Percentiles rank a stretch among this genome's conserved stretches.
These are phyloP conservation scores for Dicyrtoma fusca DNA, from an alignment of 2,888 invertebrate species.

Conservation along the genomic window DNA sequence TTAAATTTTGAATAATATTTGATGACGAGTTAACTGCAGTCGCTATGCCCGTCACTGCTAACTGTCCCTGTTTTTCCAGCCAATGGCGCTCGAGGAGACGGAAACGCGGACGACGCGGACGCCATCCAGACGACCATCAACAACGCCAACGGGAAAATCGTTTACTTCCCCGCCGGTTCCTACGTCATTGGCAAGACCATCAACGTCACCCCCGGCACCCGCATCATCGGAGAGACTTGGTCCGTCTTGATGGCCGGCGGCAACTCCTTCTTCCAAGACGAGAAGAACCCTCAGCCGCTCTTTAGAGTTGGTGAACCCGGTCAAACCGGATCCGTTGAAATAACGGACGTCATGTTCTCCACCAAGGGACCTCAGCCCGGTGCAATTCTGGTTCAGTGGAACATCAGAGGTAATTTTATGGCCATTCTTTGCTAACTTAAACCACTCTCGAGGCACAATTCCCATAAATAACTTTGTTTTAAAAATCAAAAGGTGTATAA, in stretches of 20 bases:
- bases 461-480: too few relatives aligned
- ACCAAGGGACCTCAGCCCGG: constrained; percentile 49
- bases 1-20: too few relatives aligned
- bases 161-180: constrained; percentile 49
- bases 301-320: constrained; percentile 48
- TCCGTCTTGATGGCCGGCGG: constrained; percentile 50
- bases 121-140: constrained; percentile 49
- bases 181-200: constrained; percentile 49
- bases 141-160: constrained; percentile 47
- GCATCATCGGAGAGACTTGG: constrained; percentile 51
- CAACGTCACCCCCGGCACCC: constrained; percentile 43
- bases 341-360: constrained; percentile 50
- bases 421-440: too few relatives aligned
- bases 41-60: not conserved
- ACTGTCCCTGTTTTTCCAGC: constrained; percentile 29
- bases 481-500: too few relatives aligned
- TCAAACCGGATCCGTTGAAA: constrained; percentile 45
- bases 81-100: constrained; percentile 48
- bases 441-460: too few relatives aligned
- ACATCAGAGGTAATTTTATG: constrained; percentile 48
- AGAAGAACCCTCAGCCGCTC: constrained; percentile 47
- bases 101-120: constrained; percentile 46
- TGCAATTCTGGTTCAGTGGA: constrained; percentile 47
- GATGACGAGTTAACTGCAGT: not conserved
- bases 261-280: constrained; percentile 39